Evolutionary conservation across 1,140 invertebrate species (phyloP).

Genomic region (Danaus melanippus): DNA sequence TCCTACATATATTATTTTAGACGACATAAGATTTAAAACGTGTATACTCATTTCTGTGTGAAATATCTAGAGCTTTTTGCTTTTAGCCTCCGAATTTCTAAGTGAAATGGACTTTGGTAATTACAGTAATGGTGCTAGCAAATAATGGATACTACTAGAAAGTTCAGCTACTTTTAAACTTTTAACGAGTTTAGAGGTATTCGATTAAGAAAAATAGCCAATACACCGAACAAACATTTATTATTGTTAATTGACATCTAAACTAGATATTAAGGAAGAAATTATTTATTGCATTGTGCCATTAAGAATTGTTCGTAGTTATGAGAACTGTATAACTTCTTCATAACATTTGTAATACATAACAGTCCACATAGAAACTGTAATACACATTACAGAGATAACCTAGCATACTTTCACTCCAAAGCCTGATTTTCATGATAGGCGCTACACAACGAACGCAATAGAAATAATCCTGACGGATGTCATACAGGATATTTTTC

Average conservation of each 20-base stretch:
- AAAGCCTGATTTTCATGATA: neutral
- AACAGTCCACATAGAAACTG: too few relatives aligned
- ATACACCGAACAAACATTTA: constrained; percentile 17
- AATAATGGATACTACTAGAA: constrained; percentile 29
- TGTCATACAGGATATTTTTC: constrained; percentile 43
- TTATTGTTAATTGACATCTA: constrained; percentile 8
- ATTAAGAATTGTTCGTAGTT: too few relatives aligned
- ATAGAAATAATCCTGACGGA: constrained; percentile 13
- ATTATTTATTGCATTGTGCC: too few relatives aligned
- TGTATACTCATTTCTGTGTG: too few relatives aligned
- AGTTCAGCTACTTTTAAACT: constrained; percentile 25
- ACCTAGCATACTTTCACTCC: too few relatives aligned
- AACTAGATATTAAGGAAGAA: too few relatives aligned
- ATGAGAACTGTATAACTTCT: too few relatives aligned
- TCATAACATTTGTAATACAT: too few relatives aligned
- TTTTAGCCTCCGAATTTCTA: constrained; percentile 1
- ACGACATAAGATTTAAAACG: too few relatives aligned
- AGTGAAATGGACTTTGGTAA: constrained; percentile 13
- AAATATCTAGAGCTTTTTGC: too few relatives aligned
- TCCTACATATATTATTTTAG: too few relatives aligned
- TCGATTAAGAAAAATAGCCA: constrained; percentile 26
- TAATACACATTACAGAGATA: too few relatives aligned
- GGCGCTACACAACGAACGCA: constrained; percentile 2
- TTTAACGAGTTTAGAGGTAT: constrained; percentile 31
- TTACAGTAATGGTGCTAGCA: constrained; percentile 19